Conservation (phyloP, 2,797 vertebrate species). For the Leontopithecus rosalia region DNA sequence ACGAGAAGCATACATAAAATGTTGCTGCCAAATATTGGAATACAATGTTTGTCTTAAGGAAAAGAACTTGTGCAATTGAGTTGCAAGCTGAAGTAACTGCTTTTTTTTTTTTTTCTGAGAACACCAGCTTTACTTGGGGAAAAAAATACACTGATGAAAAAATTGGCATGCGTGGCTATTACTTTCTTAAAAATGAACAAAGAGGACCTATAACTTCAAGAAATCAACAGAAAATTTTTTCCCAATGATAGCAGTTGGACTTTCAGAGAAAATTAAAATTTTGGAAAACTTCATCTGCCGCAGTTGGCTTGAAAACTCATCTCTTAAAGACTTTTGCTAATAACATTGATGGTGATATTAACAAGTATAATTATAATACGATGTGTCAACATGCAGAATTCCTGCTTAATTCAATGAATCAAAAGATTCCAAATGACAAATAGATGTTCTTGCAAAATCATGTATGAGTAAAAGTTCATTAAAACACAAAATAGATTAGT, state of each 20-base stretch:
- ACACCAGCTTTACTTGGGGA: background rate
- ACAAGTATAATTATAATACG: background rate
- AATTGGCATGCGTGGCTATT: background rate
- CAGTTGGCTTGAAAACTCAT: background rate
- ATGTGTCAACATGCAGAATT: background rate
- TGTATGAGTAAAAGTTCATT: background rate
- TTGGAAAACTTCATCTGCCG: background rate
- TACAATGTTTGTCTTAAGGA: background rate
- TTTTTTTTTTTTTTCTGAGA: background rate
- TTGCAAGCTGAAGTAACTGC: background rate
- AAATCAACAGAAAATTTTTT: background rate
- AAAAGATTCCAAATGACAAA: background rate
- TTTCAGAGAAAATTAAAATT: constrained; percentile 6
- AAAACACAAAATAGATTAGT: background rate
- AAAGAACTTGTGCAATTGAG: background rate
- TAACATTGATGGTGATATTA: background rate
- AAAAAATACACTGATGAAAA: background rate
- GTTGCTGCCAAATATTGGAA: too few species aligned
- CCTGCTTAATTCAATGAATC: background rate
- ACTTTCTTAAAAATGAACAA: background rate
- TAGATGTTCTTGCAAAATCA: background rate
- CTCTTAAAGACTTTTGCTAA: background rate
- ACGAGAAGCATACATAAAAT: background rate
- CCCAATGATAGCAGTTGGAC: background rate
- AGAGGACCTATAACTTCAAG: background rate